These are phyloP conservation scores for Sericinus montela DNA, from an alignment of 2,888 invertebrate genomes.

Conservation along the genomic window DNA sequence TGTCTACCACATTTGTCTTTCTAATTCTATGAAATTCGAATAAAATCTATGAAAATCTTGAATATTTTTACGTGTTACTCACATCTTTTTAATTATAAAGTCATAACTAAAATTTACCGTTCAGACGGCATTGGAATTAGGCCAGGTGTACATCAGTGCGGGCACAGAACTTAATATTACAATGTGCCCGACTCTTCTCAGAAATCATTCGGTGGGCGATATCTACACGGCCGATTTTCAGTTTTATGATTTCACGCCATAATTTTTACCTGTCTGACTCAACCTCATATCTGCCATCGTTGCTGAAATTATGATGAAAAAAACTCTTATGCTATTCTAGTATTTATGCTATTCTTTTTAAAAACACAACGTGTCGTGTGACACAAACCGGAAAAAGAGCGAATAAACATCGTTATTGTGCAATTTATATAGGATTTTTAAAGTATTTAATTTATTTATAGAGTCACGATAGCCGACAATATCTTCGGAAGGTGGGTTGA, in stretches of 20 bases:
- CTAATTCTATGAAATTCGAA: too few relatives aligned
- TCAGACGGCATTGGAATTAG: constrained; percentile 2
- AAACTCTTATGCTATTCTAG: too few relatives aligned
- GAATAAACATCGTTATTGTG: too few relatives aligned
- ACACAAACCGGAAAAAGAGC: too few relatives aligned
- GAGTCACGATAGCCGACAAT: too few relatives aligned
- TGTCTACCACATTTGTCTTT: too few relatives aligned
- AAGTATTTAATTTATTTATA: too few relatives aligned
- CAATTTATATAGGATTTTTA: too few relatives aligned
- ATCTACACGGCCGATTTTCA: constrained; percentile 7
- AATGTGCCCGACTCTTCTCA: constrained; percentile 3
- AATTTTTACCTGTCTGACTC: constrained; percentile 14
- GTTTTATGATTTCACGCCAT: constrained; percentile 3
- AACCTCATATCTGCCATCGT: neutral
- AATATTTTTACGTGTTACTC: neutral
- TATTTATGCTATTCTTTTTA: too few relatives aligned
- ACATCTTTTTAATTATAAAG: neutral
- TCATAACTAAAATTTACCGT: neutral
- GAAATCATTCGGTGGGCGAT: constrained; percentile 16
- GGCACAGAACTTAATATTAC: neutral
- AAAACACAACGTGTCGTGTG: neutral
- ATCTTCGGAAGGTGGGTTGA: too few relatives aligned
- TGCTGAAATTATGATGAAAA: neutral
- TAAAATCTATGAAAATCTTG: too few relatives aligned
- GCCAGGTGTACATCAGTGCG: constrained; percentile 5